A percentile compares a stretch with the other conserved stretches of the same genome.
Evolutionary conservation across 2,113 vertebrate genomes (phyloP).

Genomic region (Calypte anna): DNA sequence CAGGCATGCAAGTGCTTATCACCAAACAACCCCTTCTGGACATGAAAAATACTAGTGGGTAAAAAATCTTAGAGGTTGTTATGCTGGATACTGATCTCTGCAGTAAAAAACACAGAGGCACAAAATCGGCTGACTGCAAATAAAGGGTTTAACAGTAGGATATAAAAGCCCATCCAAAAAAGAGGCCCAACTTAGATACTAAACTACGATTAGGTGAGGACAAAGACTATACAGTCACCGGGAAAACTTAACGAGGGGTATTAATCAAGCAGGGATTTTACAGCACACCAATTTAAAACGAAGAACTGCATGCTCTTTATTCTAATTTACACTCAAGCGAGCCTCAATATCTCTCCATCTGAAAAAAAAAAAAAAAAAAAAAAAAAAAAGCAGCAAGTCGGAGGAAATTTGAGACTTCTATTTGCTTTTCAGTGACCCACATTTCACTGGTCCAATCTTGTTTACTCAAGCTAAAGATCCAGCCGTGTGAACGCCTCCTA

Average conservation of each 20-base stretch:
- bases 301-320: background rate
- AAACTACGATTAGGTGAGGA: background rate
- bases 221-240: background rate
- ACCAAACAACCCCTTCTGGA: background rate
- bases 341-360: background rate
- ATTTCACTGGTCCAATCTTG: background rate
- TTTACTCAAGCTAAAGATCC: background rate
- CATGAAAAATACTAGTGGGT: accelerated
- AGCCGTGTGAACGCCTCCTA: accelerated
- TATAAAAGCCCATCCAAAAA: background rate
- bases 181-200: background rate
- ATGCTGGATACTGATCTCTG: background rate
- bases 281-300: background rate
- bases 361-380: background rate
- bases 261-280: background rate
- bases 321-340: background rate
- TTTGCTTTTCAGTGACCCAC: background rate
- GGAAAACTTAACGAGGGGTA: background rate
- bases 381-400: too few relatives aligned
- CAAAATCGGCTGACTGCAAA: background rate
- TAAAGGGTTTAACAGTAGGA: background rate
- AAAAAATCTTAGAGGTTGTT: accelerated
- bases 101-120: background rate
- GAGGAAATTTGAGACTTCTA: background rate
- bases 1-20: background rate